Evolutionary conservation across 23 tunicate species (phyloP).

Genomic region (Diplosoma virens): DNA sequence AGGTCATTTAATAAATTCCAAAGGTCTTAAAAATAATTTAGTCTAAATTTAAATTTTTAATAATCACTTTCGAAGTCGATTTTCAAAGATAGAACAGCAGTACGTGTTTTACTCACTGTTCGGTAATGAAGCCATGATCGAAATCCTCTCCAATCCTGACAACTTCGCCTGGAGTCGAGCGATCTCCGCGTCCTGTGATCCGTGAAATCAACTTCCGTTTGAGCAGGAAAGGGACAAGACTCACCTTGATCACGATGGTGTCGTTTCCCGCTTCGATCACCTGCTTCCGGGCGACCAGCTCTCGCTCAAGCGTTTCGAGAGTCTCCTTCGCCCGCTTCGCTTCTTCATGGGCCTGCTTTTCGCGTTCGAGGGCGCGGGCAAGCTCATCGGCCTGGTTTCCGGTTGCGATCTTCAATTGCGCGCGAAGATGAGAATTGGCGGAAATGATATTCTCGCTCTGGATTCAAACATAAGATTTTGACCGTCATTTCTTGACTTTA

Average conservation of each 20-base stretch:
- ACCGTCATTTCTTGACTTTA: no score
- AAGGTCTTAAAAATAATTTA: no score
- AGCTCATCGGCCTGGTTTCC: constrained; percentile 34
- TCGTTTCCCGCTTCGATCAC: constrained; percentile 65
- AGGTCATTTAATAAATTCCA: no score
- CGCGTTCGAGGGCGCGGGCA: constrained; percentile 38
- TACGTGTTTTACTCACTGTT: constrained; percentile 49
- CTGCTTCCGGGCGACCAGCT: constrained; percentile 54
- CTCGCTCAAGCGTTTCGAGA: constrained; percentile 31
- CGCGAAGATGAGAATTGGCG: constrained; percentile 21
- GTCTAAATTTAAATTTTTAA: no score
- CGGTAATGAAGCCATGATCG: constrained; percentile 24
- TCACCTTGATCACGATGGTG: constrained; percentile 61
- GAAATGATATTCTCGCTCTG: constrained; percentile 6
- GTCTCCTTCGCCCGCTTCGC: constrained; percentile 11
- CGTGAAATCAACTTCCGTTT: neutral
- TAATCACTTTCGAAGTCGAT: no score
- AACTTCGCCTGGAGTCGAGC: constrained; percentile 50
- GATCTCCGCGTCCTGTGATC: constrained; percentile 53
- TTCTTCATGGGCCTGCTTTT: constrained; percentile 27
- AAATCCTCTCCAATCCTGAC: constrained; percentile 44
- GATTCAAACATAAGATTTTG: no score
- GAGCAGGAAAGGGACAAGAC: neutral
- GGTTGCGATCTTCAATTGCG: neutral
- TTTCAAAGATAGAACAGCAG: neutral